phyloP scores from a whole-genome alignment of 2,113 vertebrate species.

The Ovibos moschatus region DNA sequence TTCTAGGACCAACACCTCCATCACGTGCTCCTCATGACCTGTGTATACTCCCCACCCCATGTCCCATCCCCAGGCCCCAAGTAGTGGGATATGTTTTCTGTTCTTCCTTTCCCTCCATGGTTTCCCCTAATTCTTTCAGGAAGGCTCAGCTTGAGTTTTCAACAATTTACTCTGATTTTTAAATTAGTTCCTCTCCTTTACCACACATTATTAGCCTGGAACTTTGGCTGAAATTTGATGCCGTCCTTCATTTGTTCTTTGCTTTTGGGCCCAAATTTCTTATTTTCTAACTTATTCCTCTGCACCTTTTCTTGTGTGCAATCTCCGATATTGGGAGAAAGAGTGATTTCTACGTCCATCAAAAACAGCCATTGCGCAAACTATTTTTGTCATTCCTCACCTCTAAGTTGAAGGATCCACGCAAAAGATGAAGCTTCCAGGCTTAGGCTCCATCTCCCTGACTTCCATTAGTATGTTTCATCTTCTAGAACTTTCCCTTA shows the following conservation, averaged over 20 bases:
- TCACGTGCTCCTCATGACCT: background rate
- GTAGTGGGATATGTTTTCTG: background rate
- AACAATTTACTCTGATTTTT: background rate
- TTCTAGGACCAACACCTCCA: background rate
- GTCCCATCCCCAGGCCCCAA: background rate
- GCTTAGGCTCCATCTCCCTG: background rate
- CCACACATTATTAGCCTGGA: background rate
- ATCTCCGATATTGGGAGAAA: background rate
- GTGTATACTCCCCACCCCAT: accelerated
- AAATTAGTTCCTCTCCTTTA: background rate
- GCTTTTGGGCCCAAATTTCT: background rate
- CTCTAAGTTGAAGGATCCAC: background rate
- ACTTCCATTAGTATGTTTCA: background rate
- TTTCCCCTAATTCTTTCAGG: background rate
- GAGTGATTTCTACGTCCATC: background rate
- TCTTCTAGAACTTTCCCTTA: background rate
- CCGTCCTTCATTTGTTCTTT: background rate
- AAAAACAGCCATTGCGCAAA: background rate
- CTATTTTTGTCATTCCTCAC: background rate
- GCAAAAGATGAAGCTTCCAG: background rate
- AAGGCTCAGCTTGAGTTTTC: background rate
- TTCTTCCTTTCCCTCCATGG: background rate
- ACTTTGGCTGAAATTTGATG: background rate
- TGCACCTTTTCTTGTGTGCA: background rate
- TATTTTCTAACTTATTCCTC: background rate